A percentile compares a stretch with the other conserved stretches of the same genome.
These are phyloP conservation scores for Halcyon malimbica DNA, from an alignment of 2,113 vertebrate genomes.

Conservation along the genomic window DNA sequence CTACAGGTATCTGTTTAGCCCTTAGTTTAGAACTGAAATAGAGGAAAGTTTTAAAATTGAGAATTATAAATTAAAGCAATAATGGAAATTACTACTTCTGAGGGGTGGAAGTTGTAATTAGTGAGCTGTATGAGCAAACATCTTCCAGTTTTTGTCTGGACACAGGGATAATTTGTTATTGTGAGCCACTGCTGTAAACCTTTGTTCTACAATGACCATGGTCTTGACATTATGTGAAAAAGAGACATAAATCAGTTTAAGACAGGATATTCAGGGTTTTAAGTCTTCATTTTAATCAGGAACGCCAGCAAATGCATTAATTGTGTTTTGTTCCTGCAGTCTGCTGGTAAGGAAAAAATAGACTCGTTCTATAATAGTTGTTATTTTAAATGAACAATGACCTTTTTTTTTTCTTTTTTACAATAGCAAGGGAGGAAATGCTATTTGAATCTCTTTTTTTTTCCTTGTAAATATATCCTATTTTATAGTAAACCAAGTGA, in stretches of 20 bases:
- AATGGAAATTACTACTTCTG: not conserved
- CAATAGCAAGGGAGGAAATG: conserved; percentile 30
- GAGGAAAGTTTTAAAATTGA: not conserved
- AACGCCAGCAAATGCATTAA: conserved; percentile 38
- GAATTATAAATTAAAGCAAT: not conserved
- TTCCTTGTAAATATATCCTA: not conserved
- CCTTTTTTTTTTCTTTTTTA: not conserved
- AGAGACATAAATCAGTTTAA: conserved; percentile 1
- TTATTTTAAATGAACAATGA: conserved; percentile 63
- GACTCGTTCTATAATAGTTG: not conserved
- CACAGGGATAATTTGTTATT: not conserved
- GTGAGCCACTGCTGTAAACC: not conserved
- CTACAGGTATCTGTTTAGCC: not conserved
- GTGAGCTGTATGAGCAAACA: not conserved
- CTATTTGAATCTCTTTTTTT: not conserved
- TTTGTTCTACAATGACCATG: not conserved
- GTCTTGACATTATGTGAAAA: conserved; percentile 19
- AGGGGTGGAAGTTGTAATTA: not conserved
- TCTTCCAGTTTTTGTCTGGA: not conserved
- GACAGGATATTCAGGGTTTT: not conserved
- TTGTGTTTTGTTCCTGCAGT: conserved; percentile 51
- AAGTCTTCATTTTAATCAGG: conserved; percentile 23
- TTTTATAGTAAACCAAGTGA: not conserved
- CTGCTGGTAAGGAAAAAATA: conserved; percentile 49
- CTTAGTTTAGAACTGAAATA: not conserved